phyloP scores from a whole-genome alignment of 2,888 invertebrate genomes.

The Yponomeuta cagnagella region DNA sequence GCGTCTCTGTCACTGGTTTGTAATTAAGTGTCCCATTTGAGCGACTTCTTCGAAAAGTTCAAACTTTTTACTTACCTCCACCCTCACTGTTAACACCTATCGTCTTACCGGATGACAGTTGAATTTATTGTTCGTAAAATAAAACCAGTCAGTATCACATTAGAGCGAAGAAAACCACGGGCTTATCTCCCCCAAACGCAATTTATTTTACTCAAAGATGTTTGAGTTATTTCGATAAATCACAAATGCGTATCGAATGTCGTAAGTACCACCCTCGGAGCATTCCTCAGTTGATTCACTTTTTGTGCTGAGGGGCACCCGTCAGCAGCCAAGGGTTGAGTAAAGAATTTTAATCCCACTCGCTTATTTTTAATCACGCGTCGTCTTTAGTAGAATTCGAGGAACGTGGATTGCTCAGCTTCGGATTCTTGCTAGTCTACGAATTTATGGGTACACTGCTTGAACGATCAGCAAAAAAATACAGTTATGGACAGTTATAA shows the following conservation, averaged over 20 bases:
- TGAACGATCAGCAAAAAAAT: background rate
- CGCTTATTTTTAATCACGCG: slow-evolving; percentile 49
- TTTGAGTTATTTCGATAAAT: slow-evolving; percentile 71
- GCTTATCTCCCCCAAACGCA: slow-evolving; percentile 64
- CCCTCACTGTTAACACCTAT: slow-evolving; percentile 57
- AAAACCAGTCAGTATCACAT: slow-evolving; percentile 35
- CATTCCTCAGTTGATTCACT: slow-evolving; percentile 13
- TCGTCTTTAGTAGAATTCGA: slow-evolving; percentile 27
- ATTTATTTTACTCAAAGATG: slow-evolving; percentile 62
- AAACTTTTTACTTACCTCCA: slow-evolving; percentile 1
- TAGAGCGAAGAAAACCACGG: slow-evolving; percentile 37
- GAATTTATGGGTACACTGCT: background rate
- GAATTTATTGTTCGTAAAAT: slow-evolving; percentile 67
- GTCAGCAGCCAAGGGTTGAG: slow-evolving; percentile 40
- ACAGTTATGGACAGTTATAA: no score
- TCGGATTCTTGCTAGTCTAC: background rate
- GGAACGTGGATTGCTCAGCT: background rate
- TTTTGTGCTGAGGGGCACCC: slow-evolving; percentile 23
- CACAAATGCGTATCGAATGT: slow-evolving; percentile 69
- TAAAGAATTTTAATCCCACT: slow-evolving; percentile 56
- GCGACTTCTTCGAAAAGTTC: background rate
- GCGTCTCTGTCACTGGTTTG: background rate
- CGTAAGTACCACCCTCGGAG: slow-evolving; percentile 44
- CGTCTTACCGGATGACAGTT: slow-evolving; percentile 53
- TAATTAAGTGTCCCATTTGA: background rate